phyloP scores from a whole-genome alignment of 2,888 invertebrate species.

The Nephrotoma flavescens region DNA sequence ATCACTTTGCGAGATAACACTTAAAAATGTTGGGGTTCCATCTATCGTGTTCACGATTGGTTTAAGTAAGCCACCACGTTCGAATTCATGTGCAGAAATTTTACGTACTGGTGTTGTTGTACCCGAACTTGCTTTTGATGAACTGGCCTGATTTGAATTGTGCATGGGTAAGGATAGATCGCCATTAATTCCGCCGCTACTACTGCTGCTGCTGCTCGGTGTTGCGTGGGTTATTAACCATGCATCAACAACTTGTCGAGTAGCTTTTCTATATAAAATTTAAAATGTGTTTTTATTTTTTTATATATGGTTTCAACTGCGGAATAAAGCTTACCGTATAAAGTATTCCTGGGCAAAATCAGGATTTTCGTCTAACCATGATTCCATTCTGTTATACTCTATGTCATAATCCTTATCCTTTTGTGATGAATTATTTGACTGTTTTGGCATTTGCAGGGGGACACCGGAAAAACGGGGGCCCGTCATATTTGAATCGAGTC shows the following conservation, averaged over 20 bases:
- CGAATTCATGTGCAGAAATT: constrained; percentile 94
- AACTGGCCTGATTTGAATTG: constrained; percentile 32
- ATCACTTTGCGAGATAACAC: constrained; percentile 27
- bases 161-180: constrained; percentile 41
- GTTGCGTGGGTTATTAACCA: constrained; percentile 86
- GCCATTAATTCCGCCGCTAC: constrained; percentile 26
- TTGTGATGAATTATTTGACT: constrained; percentile 20
- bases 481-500: constrained; percentile 35
- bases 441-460: constrained; percentile 23
- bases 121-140: constrained; percentile 64
- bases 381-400: constrained; percentile 80
- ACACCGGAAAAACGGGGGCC: constrained; percentile 33
- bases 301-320: constrained; percentile 6
- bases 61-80: constrained; percentile 78
- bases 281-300: constrained; percentile 11
- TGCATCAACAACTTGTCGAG: constrained; percentile 80
- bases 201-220: constrained; percentile 32
- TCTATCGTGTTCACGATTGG: constrained; percentile 90
- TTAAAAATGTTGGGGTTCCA: constrained; percentile 82
- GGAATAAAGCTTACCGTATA: constrained; percentile 45
- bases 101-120: constrained; percentile 85
- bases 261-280: constrained; percentile 59
- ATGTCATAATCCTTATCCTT: constrained; percentile 51
- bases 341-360: constrained; percentile 93
- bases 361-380: constrained; percentile 94